Evolutionary conservation across 2,888 invertebrate genomes (phyloP).

Genomic region (Luffia ferchaultella): DNA sequence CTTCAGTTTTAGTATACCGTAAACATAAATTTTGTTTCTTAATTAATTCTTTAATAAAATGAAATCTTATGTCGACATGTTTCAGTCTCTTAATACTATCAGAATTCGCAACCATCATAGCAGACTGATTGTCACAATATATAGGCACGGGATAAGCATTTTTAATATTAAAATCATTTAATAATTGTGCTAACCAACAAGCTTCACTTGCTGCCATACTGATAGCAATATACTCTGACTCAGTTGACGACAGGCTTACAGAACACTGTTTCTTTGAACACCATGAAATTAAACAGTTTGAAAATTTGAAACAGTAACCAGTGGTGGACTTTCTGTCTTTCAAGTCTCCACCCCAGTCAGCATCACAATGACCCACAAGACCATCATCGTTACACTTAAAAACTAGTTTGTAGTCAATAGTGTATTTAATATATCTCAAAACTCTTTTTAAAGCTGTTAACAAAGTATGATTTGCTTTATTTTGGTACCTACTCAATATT

Average conservation of each 20-base stretch:
- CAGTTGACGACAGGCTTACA: constrained; percentile 19
- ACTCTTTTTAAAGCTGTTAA: constrained; percentile 4
- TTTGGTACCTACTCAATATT: constrained; percentile 7
- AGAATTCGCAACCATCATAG: constrained; percentile 12
- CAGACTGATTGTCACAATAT: constrained; percentile 9
- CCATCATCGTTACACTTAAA: no score
- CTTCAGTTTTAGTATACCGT: no score
- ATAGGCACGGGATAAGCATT: not conserved
- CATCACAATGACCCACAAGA: constrained; percentile 17
- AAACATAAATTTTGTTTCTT: not conserved
- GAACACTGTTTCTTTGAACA: no score
- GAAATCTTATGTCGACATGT: constrained; percentile 12
- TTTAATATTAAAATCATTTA: constrained; percentile 9
- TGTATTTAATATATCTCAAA: constrained; percentile 13
- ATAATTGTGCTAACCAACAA: constrained; percentile 11
- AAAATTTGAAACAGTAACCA: constrained; percentile 17
- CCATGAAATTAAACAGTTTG: no score
- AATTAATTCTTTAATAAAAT: constrained; percentile 10
- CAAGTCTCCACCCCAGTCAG: constrained; percentile 18
- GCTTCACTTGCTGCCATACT: constrained; percentile 17
- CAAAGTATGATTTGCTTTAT: not conserved
- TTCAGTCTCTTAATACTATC: constrained; percentile 10
- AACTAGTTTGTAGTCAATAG: constrained; percentile 11
- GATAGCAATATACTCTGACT: constrained; percentile 18
- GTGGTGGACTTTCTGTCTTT: constrained; percentile 18